Evolutionary conservation across 2,888 invertebrate genomes (phyloP), one percentile per base, ranked within the genome.

Genomic region (Eurois occulta): DNA sequence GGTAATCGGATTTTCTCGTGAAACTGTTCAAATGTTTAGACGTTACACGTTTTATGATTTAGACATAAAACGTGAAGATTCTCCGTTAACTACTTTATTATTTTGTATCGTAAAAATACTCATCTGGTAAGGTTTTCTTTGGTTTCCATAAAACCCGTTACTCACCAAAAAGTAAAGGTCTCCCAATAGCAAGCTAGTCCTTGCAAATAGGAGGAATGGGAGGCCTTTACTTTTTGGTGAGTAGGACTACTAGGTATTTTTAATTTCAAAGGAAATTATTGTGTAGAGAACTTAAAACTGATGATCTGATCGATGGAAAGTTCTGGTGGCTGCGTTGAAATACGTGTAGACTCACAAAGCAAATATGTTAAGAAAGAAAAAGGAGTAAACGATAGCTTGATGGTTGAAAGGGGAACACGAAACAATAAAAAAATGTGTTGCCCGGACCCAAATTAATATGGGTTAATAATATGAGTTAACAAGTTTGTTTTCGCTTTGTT

Each of bases 21-120:
- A 79, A 73, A 78, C 43, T 74, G 67, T 77, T 81, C 70, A 88
- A 80, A 84, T 77, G 46, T 83, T 87, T 70, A 69, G 75, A 83
- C 74, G 58, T 46, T 70, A 72, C 76, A 76, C 69, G 46, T 85
- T 86, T 88, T 86, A 87, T 79, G 83, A 75, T 75, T 78, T 46
- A 80, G 76, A 78, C 79, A 86, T 86, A 86, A 87, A 88, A 83
- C 24, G 58, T 58, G 32, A 69, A 75, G 68, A 71, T 78, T 83
- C 70, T 79, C 71, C 55, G 66, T 78, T 82, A 79, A 85, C 69
- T 70, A 70, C 72, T 84, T 83, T 84, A 83, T 83, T 85, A 77
- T 84, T 81, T 81, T 73, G 55, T 70, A 60, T 75, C 81, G 74
- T 85, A 82, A 81, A 74, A 77, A 72, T 62, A 78, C 35, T 67